A percentile compares a stretch with the other conserved stretches of the same genome.
Conservation (phyloP, 1,140 invertebrate genomes). For the Coelopa frigida region DNA sequence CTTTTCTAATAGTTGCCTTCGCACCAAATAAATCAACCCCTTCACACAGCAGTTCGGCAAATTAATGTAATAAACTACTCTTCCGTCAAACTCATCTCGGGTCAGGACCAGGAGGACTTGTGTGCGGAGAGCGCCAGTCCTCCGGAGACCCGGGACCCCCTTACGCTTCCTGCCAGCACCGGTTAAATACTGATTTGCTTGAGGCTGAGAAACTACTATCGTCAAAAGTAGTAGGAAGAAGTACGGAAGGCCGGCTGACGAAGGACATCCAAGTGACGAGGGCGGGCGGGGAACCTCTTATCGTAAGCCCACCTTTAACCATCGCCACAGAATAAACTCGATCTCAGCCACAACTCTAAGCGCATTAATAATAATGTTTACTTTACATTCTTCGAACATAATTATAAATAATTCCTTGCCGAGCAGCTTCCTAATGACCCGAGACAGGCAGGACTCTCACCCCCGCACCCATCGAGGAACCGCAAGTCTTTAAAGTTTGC, state of each 20-base stretch:
- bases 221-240: not conserved
- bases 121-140: constrained; percentile 10
- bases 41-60: constrained; percentile 6
- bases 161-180: no score
- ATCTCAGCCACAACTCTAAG: no score
- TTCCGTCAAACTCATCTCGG: no score
- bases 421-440: constrained; percentile 5
- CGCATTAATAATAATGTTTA: no score
- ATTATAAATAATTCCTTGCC: not conserved
- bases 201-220: constrained; percentile 10
- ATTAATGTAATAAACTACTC: not conserved
- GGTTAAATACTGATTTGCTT: no score
- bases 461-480: not conserved
- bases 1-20: constrained; percentile 42
- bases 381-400: constrained; percentile 5
- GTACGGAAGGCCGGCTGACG: not conserved
- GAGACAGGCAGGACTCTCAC: constrained; percentile 15
- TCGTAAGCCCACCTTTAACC: constrained; percentile 3
- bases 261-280: not conserved
- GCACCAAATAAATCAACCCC: constrained; percentile 37
- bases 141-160: constrained; percentile 19
- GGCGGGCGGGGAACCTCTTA: not conserved
- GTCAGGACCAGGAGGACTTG: not conserved
- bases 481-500: constrained; percentile 17
- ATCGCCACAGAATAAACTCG: constrained; percentile 6